phyloP scores from a whole-genome alignment of 2,113 vertebrate species.

The Nycticryphes semicollaris region DNA sequence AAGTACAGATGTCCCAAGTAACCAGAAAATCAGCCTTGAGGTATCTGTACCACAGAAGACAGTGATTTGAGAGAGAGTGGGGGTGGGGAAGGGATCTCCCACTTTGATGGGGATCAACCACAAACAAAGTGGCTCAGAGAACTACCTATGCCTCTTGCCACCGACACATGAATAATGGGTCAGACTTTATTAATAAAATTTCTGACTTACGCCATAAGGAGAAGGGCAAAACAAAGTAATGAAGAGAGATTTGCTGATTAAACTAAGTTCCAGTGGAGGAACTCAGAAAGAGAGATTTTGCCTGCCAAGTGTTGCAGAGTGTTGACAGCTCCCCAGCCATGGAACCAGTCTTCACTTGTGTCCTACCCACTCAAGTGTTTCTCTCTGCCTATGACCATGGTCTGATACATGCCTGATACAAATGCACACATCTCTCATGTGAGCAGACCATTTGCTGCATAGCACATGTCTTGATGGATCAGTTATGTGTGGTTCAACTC shows the following conservation, averaged over 20 bases:
- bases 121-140: background rate
- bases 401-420: background rate
- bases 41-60: background rate
- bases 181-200: background rate
- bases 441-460: background rate
- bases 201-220: background rate
- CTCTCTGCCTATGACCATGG: background rate
- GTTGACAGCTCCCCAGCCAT: background rate
- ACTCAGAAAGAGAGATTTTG: background rate
- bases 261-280: background rate
- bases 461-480: background rate
- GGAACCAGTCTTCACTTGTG: background rate
- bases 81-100: background rate
- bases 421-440: background rate
- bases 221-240: background rate
- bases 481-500: background rate
- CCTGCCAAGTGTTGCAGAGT: background rate
- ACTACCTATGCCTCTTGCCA: background rate
- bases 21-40: background rate
- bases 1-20: background rate
- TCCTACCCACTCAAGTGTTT: too few species aligned
- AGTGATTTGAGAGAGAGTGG: background rate
- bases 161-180: background rate
- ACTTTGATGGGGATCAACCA: background rate
- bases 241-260: background rate